Conservation (phyloP, 2,797 vertebrate species). For the Diglossa cyanea region DNA sequence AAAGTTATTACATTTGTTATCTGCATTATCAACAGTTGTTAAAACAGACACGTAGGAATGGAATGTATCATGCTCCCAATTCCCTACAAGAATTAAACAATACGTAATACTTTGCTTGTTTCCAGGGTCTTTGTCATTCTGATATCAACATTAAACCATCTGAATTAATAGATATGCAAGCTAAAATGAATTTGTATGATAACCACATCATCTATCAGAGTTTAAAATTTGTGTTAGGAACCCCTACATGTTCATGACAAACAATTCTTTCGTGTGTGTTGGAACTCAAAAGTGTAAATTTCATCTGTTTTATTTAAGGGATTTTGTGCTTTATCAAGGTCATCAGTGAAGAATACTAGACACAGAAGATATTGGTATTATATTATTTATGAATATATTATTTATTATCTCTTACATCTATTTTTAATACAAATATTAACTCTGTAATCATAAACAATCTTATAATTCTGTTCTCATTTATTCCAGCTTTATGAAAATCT, state of each 20-base stretch:
- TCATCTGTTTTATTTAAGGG: background rate
- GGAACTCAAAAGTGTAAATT: background rate
- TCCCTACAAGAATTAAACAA: background rate
- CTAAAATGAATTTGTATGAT: background rate
- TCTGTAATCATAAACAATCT: background rate
- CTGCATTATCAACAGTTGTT: background rate
- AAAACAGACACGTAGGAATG: background rate
- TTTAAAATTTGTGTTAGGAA: background rate
- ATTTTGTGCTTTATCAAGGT: background rate
- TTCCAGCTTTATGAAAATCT: background rate
- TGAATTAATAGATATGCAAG: slow-evolving; percentile 11
- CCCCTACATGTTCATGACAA: background rate
- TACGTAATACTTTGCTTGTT: background rate
- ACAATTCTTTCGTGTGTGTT: background rate
- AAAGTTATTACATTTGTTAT: background rate
- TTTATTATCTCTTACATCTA: background rate
- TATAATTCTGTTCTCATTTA: background rate
- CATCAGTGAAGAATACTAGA: background rate
- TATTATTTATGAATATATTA: background rate
- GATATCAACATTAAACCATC: slow-evolving; percentile 24
- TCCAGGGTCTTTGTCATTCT: background rate
- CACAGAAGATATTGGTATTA: background rate
- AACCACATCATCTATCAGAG: slow-evolving; percentile 1
- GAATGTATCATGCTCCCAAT: background rate
- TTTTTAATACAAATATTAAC: background rate